Evolutionary conservation across 2,113 vertebrate genomes (phyloP).

Genomic region (Ivindomyrus marchei): DNA sequence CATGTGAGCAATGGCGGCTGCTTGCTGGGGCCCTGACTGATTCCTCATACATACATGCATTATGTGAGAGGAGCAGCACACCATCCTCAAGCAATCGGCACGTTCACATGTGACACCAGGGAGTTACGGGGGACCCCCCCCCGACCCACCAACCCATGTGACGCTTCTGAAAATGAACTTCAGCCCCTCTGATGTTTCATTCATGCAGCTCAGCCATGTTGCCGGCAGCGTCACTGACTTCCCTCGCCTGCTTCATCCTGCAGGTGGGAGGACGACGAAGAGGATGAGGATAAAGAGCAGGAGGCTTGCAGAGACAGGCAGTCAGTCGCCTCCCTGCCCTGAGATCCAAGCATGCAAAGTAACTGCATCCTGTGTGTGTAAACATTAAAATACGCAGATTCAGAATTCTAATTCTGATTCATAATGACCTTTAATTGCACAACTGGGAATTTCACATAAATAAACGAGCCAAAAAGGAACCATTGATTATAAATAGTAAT

Average conservation of each 20-base stretch:
- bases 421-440: constrained; percentile 5
- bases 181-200: constrained; percentile 25
- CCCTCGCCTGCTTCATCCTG: constrained; percentile 7
- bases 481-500: constrained; percentile 1
- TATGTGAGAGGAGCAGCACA: constrained; percentile 46
- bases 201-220: constrained; percentile 9
- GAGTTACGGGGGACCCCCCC: background rate
- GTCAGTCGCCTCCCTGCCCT: constrained; percentile 60
- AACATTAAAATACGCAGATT: background rate
- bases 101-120: background rate
- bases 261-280: constrained; percentile 47
- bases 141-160: background rate
- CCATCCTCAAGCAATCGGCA: background rate
- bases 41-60: constrained; percentile 33
- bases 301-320: constrained; percentile 57
- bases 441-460: background rate
- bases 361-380: background rate
- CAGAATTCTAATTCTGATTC: constrained; percentile 1
- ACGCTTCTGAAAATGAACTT: background rate
- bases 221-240: background rate
- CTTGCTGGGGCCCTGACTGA: constrained; percentile 47
- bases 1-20: constrained; percentile 31
- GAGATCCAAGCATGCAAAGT: constrained; percentile 25
- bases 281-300: constrained; percentile 20
- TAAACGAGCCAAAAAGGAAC: background rate